Base-by-base conservation (phyloP, 2,113 vertebrate genomes). In the Brachypodius melanocephalos region DNA sequence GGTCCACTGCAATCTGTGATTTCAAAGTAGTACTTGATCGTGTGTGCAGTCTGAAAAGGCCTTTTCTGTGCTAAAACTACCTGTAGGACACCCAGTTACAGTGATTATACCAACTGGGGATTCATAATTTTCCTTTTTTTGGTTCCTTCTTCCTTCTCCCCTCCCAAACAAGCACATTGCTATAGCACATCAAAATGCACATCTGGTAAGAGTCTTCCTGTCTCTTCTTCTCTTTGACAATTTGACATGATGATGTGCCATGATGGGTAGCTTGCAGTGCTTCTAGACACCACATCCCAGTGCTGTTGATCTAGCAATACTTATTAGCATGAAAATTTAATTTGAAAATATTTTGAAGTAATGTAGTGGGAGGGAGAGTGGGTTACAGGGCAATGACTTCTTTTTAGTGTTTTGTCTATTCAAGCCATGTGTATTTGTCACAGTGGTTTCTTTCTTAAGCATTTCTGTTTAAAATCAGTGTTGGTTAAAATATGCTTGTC, bases 171-270 rank as follows among this genome's bases (percentile, higher is more conserved):
- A 76, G n/a, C 49, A 22, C 89, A 76, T 96, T 97, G 93, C 90
- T 91, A 20, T 57, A 94, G 84, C 77, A 86, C 73, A 96, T 94
- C 93, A 81, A 92, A 92, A 87, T 36, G 43, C 76, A 38, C 65
- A 29, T 79, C 69, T 76, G n/a, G 19, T 1, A 2, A 63, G 68
- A 82, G 40, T 13, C n/a, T 68, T 9, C 2, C 77, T 89, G 49
- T 49, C 38, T 85, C 42, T 58, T 77, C 40, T 40, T 88, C 52
- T 73, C 36, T 74, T 32, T 34, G 45, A 42, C 63, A 71, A 68
- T 67, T 87, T 78, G 69, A 75, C 10, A 4, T 36, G 80, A 40
- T 83, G 59, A 74, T 69, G 34, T 80, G 86, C 46, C 66, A 40
- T 62, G 55, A 32, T 65, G 59, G 29, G 21, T 31, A 71, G 62